Percentiles rank a stretch among this genome's conserved stretches.
Evolutionary conservation across 92 coral and sea anemone genomes (phyloP).

Genomic region (Nematostella vectensis): DNA sequence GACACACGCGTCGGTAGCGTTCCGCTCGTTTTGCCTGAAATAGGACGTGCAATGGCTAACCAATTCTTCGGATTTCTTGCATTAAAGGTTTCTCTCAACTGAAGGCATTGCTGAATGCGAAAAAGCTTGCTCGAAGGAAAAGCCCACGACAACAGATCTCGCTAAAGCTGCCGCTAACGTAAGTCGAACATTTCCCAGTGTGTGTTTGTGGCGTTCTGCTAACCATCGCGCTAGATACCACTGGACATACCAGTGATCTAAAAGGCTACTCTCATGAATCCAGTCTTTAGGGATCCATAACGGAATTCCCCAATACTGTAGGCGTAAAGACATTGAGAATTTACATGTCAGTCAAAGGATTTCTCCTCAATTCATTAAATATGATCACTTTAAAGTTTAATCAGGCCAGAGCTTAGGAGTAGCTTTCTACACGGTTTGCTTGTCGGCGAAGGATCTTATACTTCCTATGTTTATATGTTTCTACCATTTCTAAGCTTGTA

Average conservation of each 20-base stretch:
- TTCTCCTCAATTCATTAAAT: constrained; percentile 77
- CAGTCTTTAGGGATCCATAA: constrained; percentile 5
- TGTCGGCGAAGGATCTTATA: constrained; percentile 13
- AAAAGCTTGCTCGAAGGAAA: constrained; percentile 66
- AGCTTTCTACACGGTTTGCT: constrained; percentile 20
- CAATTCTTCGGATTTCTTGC: constrained; percentile 11
- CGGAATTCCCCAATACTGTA: constrained; percentile 13
- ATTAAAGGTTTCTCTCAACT: constrained; percentile 81
- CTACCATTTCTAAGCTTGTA: not conserved
- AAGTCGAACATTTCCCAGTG: constrained; percentile 29
- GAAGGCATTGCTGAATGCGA: constrained; percentile 93
- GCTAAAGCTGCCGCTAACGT: constrained; percentile 90
- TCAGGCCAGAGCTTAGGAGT: constrained; percentile 30
- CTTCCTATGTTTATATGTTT: constrained; percentile 10
- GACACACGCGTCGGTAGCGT: constrained; percentile 1
- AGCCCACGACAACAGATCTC: constrained; percentile 62
- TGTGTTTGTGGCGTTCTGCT: too few species aligned
- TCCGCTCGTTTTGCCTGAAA: not conserved
- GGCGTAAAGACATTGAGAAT: constrained; percentile 28
- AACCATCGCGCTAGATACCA: too few species aligned
- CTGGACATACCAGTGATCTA: too few species aligned
- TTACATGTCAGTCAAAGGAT: constrained; percentile 58
- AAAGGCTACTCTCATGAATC: too few species aligned
- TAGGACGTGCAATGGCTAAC: not conserved
- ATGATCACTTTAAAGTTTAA: constrained; percentile 87